A percentile compares a stretch with the other conserved stretches of the same genome.
Conservation (phyloP, 2,797 vertebrate genomes). For the Leptoclinus maculatus region DNA sequence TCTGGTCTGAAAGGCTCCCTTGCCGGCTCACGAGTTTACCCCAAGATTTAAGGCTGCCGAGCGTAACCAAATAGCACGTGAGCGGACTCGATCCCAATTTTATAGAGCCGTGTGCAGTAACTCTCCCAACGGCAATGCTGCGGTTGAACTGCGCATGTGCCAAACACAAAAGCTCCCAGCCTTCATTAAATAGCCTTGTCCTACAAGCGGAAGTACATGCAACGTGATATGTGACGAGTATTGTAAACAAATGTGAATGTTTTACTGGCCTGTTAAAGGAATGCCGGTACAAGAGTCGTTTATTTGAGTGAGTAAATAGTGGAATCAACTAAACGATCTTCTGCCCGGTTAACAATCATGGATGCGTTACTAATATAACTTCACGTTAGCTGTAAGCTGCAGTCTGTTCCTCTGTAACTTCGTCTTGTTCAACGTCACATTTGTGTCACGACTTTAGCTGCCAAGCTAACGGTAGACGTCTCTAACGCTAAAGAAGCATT, state of each 20-base stretch:
- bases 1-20: neutral
- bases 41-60: neutral
- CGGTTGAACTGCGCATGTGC: neutral
- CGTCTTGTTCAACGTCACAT: neutral
- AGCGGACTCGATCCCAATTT: neutral
- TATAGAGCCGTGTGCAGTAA: neutral
- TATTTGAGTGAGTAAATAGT: conserved; percentile 54
- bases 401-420: neutral
- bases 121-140: neutral
- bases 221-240: conserved; percentile 37
- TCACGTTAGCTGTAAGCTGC: neutral
- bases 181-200: neutral
- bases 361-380: neutral
- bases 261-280: conserved; percentile 25
- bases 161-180: neutral
- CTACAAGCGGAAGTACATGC: conserved; percentile 40
- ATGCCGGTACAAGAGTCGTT: conserved; percentile 43
- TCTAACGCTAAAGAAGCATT: neutral
- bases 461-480: neutral
- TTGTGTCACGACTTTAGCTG: neutral
- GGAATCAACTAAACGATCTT: neutral
- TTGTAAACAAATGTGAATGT: conserved; percentile 65
- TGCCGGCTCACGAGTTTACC: too few species aligned
- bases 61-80: neutral
- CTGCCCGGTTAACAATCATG: neutral